Conservation (phyloP, 2,797 vertebrate species). For the Characodon lateralis region DNA sequence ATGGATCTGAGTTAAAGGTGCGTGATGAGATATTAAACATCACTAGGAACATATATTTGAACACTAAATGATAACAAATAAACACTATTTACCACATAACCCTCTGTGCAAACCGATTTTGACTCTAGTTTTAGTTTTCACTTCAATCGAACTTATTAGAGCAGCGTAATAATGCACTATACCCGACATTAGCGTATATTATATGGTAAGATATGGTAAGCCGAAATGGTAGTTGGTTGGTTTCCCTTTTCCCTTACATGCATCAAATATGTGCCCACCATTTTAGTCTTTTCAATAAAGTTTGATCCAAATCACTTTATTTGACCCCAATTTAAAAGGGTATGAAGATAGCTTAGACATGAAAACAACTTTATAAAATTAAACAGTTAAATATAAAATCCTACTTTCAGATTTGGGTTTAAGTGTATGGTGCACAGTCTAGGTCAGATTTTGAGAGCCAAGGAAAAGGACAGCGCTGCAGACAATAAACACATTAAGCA, state of each 20-base stretch:
- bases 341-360: background rate
- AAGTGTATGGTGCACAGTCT: background rate
- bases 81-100: too few relatives aligned
- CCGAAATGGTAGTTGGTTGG: background rate
- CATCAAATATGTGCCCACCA: too few relatives aligned
- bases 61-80: background rate
- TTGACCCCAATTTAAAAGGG: too few relatives aligned
- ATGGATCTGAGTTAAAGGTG: constrained; percentile 74
- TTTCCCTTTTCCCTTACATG: background rate
- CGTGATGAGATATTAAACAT: background rate
- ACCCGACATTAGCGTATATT: background rate
- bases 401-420: background rate
- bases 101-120: background rate
- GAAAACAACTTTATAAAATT: background rate
- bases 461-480: background rate
- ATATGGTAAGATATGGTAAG: background rate
- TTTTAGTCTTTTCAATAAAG: background rate
- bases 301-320: too few relatives aligned
- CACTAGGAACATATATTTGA: too few relatives aligned
- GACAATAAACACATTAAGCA: background rate
- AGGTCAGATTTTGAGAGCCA: background rate
- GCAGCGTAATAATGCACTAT: background rate
- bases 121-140: background rate
- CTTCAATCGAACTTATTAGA: background rate
- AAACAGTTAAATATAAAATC: background rate